Conservation (phyloP, 2,797 vertebrate genomes). For the Sebastes itinus region DNA sequence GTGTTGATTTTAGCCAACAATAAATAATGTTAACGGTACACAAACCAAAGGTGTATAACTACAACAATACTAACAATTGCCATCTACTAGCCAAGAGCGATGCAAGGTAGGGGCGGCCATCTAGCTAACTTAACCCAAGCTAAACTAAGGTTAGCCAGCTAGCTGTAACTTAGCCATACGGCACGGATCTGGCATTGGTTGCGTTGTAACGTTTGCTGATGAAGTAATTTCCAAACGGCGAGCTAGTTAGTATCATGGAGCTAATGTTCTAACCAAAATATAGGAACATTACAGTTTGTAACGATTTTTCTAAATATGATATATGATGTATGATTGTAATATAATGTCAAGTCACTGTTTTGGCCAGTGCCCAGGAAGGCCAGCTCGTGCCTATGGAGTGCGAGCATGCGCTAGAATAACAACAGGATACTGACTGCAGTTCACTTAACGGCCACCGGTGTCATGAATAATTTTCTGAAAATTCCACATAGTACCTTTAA, state of each 20-base stretch:
- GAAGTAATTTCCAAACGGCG: not conserved
- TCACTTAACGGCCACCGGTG: not conserved
- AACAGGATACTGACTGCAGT: not conserved
- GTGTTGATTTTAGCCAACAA: not conserved
- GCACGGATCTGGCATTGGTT: not conserved
- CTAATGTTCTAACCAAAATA: not conserved
- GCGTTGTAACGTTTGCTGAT: not conserved
- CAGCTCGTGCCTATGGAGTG: too few species aligned
- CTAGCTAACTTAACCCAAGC: not conserved
- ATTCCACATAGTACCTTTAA: not conserved
- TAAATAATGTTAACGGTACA: not conserved
- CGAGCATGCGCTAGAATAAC: not conserved
- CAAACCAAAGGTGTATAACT: not conserved
- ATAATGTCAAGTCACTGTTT: not conserved
- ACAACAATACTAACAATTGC: not conserved
- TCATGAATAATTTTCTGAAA: not conserved
- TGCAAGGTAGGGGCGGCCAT: not conserved
- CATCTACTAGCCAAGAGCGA: not conserved
- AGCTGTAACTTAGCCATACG: not conserved
- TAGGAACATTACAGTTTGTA: not conserved
- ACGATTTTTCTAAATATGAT: not conserved
- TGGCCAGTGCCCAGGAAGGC: too few species aligned
- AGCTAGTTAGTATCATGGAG: not conserved
- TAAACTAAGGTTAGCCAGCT: not conserved
- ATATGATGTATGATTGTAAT: not conserved